Conservation (phyloP, 1,140 invertebrate species). For the Drosophila trapezifrons region DNA sequence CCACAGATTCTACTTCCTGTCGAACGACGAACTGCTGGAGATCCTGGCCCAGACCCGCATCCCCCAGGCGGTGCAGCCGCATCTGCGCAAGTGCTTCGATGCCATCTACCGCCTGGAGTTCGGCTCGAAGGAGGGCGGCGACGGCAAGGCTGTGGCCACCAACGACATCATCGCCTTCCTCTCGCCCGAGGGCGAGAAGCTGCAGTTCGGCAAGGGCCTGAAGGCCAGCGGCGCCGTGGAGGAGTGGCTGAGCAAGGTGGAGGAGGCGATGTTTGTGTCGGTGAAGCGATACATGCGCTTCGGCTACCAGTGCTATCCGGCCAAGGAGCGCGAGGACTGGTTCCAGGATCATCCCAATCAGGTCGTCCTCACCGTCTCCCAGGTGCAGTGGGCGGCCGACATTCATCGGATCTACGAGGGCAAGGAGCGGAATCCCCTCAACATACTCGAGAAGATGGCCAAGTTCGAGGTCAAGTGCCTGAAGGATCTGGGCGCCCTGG, state of each 20-base stretch:
- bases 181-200: constrained; percentile 93
- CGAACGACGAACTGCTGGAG: constrained; percentile 96
- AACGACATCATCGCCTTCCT: constrained; percentile 94
- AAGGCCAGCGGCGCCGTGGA: constrained; percentile 95
- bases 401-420: constrained; percentile 90
- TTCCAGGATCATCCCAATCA: constrained; percentile 85
- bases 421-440: constrained; percentile 69
- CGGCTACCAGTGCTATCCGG: constrained; percentile 84
- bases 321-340: constrained; percentile 80
- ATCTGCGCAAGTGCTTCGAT: constrained; percentile 95
- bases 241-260: constrained; percentile 94
- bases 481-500: constrained; percentile 91
- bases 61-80: constrained; percentile 93
- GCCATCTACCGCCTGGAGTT: constrained; percentile 92
- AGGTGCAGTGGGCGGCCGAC: constrained; percentile 93
- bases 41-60: constrained; percentile 95
- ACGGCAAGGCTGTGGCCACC: constrained; percentile 85
- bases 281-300: constrained; percentile 90
- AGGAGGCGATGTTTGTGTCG: constrained; percentile 92
- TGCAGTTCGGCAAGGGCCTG: constrained; percentile 90
- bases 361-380: constrained; percentile 91
- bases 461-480: constrained; percentile 89
- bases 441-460: constrained; percentile 86
- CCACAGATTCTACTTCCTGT: constrained; percentile 93
- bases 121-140: constrained; percentile 85